Conservation (phyloP, 2,888 invertebrate genomes). For the Nephrotoma appendiculata region DNA sequence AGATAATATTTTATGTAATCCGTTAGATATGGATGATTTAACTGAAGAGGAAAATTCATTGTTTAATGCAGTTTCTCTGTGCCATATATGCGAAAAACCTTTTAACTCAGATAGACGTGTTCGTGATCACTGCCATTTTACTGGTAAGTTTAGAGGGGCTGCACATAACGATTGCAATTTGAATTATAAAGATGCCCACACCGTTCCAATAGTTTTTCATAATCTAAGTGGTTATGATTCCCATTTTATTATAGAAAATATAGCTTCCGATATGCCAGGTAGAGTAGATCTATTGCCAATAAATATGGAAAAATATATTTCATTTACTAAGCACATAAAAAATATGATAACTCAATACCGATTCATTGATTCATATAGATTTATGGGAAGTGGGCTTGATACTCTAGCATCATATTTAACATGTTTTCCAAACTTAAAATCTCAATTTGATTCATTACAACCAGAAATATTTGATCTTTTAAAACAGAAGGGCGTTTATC, state of each 20-base stretch:
- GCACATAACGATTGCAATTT: too few species aligned
- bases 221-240: too few species aligned
- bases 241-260: too few species aligned
- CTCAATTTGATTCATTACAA: background rate
- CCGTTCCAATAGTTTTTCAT: too few species aligned
- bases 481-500: background rate
- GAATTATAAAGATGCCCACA: too few species aligned
- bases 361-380: conserved; percentile 10
- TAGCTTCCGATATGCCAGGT: too few species aligned
- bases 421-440: background rate
- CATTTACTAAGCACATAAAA: conserved; percentile 9
- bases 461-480: background rate
- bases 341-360: conserved; percentile 1
- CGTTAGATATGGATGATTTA: background rate
- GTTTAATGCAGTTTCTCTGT: conserved; percentile 6
- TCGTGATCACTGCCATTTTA: conserved; percentile 13
- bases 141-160: too few species aligned
- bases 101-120: conserved; percentile 6
- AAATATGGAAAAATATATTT: conserved; percentile 10
- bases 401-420: background rate
- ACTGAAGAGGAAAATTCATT: background rate
- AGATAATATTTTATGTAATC: background rate
- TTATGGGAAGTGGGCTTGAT: conserved; percentile 7
- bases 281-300: conserved; percentile 7
- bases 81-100: conserved; percentile 10